These are phyloP conservation scores for Pomacea maculata DNA, from an alignment of 1,140 invertebrate genomes.

Conservation along the genomic window DNA sequence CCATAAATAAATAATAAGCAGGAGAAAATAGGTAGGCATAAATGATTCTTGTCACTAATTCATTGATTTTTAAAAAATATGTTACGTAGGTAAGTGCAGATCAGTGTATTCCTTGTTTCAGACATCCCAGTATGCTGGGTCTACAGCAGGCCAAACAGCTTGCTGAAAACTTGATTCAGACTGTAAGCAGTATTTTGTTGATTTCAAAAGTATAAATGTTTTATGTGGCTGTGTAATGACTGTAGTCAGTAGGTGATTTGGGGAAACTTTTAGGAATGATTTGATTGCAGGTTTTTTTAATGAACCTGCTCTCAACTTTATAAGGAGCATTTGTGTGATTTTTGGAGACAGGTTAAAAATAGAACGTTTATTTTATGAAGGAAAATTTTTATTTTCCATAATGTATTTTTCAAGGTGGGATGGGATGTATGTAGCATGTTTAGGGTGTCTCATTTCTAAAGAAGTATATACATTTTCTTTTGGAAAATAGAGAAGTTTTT, in stretches of 20 bases:
- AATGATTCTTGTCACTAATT: too few relatives aligned
- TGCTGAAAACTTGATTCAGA: slow-evolving; percentile 82
- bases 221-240: background rate
- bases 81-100: background rate
- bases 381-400: too few relatives aligned
- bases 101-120: slow-evolving; percentile 47
- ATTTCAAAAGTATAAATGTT: background rate
- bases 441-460: too few relatives aligned
- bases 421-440: too few relatives aligned
- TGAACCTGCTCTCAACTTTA: background rate
- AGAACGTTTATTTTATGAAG: background rate
- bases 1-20: too few relatives aligned
- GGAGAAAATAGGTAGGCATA: too few relatives aligned
- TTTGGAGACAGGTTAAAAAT: background rate
- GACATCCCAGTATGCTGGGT: slow-evolving; percentile 76
- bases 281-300: background rate
- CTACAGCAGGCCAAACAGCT: slow-evolving; percentile 78
- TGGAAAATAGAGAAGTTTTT: too few relatives aligned
- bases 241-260: background rate
- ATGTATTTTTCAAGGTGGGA: too few relatives aligned
- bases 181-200: slow-evolving; percentile 67
- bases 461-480: too few relatives aligned
- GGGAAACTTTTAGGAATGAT: background rate
- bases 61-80: too few relatives aligned
- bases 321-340: background rate